These are phyloP conservation scores for Drosophila mettleri DNA, from an alignment of 2,888 invertebrate genomes.

Conservation along the genomic window DNA sequence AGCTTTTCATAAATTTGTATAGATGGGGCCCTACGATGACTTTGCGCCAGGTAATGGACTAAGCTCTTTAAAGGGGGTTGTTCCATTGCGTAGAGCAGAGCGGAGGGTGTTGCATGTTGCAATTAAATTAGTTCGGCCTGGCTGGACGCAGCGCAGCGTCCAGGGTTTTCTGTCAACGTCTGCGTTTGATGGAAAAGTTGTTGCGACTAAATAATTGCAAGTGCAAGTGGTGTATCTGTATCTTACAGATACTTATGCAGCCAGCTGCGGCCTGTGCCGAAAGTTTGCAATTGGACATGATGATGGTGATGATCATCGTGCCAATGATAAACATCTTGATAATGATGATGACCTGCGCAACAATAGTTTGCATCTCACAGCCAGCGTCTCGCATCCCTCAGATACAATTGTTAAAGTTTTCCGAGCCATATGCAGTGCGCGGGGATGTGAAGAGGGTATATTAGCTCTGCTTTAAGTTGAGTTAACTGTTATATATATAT, in stretches of 20 bases:
- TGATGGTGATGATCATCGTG: conserved; percentile 8
- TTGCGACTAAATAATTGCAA: conserved; percentile 62
- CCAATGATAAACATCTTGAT: conserved; percentile 28
- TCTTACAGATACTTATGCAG: conserved; percentile 39
- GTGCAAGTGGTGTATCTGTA: conserved; percentile 48
- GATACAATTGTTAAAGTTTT: conserved; percentile 53
- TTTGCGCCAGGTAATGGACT: neutral
- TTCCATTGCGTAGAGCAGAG: neutral
- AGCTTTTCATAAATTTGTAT: too few species aligned
- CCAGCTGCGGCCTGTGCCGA: conserved; percentile 17
- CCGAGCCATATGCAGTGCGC: neutral
- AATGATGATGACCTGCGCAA: conserved; percentile 70
- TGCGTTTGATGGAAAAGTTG: conserved; percentile 77
- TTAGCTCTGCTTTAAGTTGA: too few species aligned
- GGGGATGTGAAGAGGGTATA: neutral
- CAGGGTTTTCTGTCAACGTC: conserved; percentile 45
- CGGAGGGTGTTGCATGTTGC: conserved; percentile 62
- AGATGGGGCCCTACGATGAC: too few species aligned
- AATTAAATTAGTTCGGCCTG: conserved; percentile 67
- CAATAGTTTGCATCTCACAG: conserved; percentile 74
- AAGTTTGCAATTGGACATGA: conserved; percentile 47
- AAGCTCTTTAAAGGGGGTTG: conserved; percentile 2
- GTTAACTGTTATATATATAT: too few species aligned
- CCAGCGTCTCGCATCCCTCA: conserved; percentile 30
- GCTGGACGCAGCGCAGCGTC: conserved; percentile 21